These are phyloP conservation scores for Ranitomeya variabilis DNA, from an alignment of 2,113 vertebrate species.

Conservation along the genomic window DNA sequence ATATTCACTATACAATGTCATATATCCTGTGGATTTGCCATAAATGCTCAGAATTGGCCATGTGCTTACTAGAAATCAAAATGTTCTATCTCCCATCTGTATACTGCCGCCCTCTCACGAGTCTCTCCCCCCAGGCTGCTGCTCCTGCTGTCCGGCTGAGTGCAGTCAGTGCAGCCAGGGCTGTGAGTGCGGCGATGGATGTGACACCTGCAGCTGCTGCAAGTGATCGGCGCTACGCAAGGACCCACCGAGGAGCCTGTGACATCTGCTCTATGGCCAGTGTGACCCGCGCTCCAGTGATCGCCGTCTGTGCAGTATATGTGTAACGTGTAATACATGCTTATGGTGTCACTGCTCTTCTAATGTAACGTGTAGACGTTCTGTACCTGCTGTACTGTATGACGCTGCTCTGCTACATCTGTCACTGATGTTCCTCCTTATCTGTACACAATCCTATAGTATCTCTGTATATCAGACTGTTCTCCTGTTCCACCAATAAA, in stretches of 20 bases:
- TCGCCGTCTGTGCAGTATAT: neutral
- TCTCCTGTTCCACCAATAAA: no score
- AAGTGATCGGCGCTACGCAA: neutral
- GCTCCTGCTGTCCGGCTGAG: slow-evolving; percentile 29
- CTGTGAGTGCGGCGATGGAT: neutral
- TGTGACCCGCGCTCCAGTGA: neutral
- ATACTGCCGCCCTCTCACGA: neutral
- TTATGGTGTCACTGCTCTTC: neutral
- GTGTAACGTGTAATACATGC: neutral
- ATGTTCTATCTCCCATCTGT: no score
- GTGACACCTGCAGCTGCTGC: slow-evolving; percentile 18
- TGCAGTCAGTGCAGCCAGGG: slow-evolving; percentile 9
- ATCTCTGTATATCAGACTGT: neutral
- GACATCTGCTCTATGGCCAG: neutral
- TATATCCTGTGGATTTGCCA: no score
- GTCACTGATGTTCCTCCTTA: neutral
- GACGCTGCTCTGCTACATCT: no score
- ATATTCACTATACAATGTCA: no score
- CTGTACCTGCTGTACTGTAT: neutral
- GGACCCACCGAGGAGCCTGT: neutral
- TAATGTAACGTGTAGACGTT: neutral
- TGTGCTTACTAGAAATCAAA: no score
- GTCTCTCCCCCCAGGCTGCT: neutral
- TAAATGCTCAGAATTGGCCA: no score
- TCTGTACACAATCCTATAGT: neutral